These are phyloP conservation scores for Drosophila crucigera DNA, from an alignment of 2,888 invertebrate species.

Conservation along the genomic window DNA sequence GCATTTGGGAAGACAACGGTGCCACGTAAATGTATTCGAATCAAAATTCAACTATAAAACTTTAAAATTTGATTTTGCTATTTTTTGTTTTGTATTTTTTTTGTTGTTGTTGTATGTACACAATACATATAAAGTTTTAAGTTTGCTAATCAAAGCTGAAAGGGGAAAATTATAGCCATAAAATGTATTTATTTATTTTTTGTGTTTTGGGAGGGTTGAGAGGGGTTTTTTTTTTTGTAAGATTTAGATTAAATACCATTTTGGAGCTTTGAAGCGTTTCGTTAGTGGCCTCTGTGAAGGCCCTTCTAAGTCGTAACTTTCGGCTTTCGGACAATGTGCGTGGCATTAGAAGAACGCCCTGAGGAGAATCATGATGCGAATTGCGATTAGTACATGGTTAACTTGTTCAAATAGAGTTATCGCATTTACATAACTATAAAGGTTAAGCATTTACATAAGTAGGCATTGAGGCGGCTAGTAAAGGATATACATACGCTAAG, in stretches of 20 bases:
- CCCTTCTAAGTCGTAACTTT: constrained; percentile 93
- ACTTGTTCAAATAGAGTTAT: constrained; percentile 16
- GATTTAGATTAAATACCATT: constrained; percentile 88
- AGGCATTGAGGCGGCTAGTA: not conserved
- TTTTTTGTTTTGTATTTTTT: constrained; percentile 15
- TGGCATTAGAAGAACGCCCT: constrained; percentile 95
- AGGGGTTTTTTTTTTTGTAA: constrained; percentile 28
- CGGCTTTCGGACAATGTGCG: constrained; percentile 95
- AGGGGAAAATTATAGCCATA: constrained; percentile 11
- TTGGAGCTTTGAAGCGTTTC: constrained; percentile 95
- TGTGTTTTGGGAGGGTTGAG: not conserved
- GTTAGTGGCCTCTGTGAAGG: constrained; percentile 95
- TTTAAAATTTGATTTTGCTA: constrained; percentile 14
- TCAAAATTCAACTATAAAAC: constrained; percentile 35
- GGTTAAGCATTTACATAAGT: constrained; percentile 2
- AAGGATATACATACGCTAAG: constrained; percentile 3
- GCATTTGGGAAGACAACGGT: constrained; percentile 24
- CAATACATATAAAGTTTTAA: constrained; percentile 36
- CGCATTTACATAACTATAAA: constrained; percentile 19
- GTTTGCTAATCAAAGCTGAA: constrained; percentile 46
- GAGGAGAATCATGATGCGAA: constrained; percentile 82
- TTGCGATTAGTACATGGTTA: constrained; percentile 71
- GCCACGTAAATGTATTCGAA: constrained; percentile 20
- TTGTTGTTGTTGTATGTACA: constrained; percentile 34
- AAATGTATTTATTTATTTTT: constrained; percentile 7